Evolutionary conservation across 1,140 invertebrate genomes (phyloP), one percentile per base, ranked within the genome.

Genomic region (Anagrus nilaparvatae): DNA sequence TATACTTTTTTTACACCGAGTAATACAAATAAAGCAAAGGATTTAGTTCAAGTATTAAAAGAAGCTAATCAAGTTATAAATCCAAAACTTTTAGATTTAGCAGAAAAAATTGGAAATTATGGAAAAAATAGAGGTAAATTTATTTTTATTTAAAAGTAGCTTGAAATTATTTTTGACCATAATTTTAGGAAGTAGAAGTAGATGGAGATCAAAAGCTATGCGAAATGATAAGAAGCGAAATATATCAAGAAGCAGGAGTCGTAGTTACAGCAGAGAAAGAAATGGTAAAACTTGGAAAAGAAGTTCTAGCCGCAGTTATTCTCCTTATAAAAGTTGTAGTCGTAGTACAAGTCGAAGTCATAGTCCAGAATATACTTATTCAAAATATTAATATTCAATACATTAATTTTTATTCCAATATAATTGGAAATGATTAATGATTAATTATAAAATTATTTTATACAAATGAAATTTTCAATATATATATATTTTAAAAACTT

Each of bases 1-100:
- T 99, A 99, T 67, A 99, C 96, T 12, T 94, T 99, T 69, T 98
- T 99, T 63, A 99, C 96, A 2, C 79, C 82, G 27, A 79, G 78
- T 44, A 97, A 99, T 67, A 79, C 80, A 12, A 89, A 90, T 48
- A 94, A 97, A 67, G 92, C 92, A 0, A 81, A 78, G 50, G 93
- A 97, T 66, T 71, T 98, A 46, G 83, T 97, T 18, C 78, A 87
- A 43, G 92, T 97, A 14, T 67, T 97, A 33, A 82, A 83, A 56
- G 94, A 97, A 71, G 93, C 94, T 3, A 96, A 97, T 61, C 95
- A 97, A 76, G 82, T 89, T 3, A 77, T 89, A 19, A 81, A 82
- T 63, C 79, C 81, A 0, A 80, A 81, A 51, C 57, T 85, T 5
- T 59, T 74, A 42, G 79, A 82, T 54, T 68, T 82, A 50, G 75